Conservation (phyloP, 1,140 invertebrate genomes). For the Coenobita brevimanus region DNA sequence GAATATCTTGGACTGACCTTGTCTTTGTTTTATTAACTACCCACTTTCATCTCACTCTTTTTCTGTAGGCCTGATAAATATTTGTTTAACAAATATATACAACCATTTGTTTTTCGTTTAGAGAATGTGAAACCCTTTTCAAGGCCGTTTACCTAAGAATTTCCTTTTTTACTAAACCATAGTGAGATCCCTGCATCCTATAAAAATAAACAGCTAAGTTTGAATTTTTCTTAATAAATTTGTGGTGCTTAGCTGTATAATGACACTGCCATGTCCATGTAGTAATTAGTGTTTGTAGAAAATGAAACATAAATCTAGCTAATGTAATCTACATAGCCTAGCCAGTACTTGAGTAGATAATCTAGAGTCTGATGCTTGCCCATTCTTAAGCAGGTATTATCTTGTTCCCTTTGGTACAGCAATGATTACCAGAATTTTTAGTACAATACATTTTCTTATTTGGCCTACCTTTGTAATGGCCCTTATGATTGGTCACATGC, state of each 20-base stretch:
- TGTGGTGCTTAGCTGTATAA: constrained; percentile 61
- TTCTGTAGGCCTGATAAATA: constrained; percentile 60
- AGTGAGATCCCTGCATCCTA: constrained; percentile 54
- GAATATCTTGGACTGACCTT: constrained; percentile 48
- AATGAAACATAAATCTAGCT: constrained; percentile 41
- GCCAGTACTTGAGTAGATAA: constrained; percentile 63
- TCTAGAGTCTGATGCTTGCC: constrained; percentile 64
- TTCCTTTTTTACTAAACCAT: neutral
- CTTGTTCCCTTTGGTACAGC: constrained; percentile 49
- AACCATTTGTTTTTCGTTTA: neutral
- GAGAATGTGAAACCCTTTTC: no score
- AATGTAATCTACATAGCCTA: constrained; percentile 59
- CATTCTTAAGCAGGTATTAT: constrained; percentile 53
- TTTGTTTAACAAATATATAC: constrained; percentile 58
- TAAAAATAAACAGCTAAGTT: constrained; percentile 35
- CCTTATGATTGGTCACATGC: constrained; percentile 62
- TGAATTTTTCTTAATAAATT: constrained; percentile 55
- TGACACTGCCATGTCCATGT: constrained; percentile 56
- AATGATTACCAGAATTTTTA: constrained; percentile 58
- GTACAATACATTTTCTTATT: constrained; percentile 56
- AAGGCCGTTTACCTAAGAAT: no score
- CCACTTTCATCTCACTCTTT: constrained; percentile 19
- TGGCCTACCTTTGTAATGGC: constrained; percentile 58
- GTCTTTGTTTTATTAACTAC: constrained; percentile 8
- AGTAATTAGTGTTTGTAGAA: constrained; percentile 56